phyloP scores from a whole-genome alignment of 2,113 vertebrate species.

The Proteles cristata region DNA sequence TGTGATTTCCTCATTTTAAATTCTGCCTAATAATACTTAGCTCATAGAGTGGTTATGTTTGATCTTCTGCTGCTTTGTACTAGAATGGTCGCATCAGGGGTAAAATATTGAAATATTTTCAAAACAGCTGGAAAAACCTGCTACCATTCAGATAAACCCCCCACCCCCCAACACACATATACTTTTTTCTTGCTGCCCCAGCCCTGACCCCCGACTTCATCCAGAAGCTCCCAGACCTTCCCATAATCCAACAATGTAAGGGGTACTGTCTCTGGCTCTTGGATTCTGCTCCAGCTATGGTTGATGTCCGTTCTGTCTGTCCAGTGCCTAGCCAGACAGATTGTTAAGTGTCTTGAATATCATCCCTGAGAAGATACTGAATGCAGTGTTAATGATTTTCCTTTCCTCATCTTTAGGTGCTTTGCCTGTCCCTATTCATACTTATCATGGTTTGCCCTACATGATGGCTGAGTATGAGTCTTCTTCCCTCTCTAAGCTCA shows the following conservation, averaged over 20 bases:
- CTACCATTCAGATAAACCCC: not conserved
- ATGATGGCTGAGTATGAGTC: not conserved
- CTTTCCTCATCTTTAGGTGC: not conserved
- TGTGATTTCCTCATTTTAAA: not conserved
- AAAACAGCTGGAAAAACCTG: not conserved
- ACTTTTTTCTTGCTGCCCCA: not conserved
- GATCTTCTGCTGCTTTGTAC: not conserved
- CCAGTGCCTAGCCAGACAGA: not conserved
- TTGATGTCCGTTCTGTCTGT: not conserved
- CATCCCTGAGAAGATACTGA: not conserved
- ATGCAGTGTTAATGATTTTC: not conserved
- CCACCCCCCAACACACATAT: not conserved
- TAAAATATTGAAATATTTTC: not conserved
- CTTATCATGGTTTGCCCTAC: not conserved
- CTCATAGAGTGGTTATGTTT: not conserved
- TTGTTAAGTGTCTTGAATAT: not conserved
- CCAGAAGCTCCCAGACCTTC: not conserved
- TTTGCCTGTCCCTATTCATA: not conserved
- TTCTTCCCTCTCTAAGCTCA: not conserved
- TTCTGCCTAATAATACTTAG: not conserved
- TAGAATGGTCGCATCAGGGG: not conserved
- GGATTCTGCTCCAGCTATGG: not conserved
- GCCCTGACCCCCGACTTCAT: too few species aligned
- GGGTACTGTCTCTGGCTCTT: not conserved
- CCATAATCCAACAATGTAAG: not conserved